These are phyloP conservation scores for Anastrepha ludens DNA, from an alignment of 1,140 invertebrate genomes.

Conservation along the genomic window DNA sequence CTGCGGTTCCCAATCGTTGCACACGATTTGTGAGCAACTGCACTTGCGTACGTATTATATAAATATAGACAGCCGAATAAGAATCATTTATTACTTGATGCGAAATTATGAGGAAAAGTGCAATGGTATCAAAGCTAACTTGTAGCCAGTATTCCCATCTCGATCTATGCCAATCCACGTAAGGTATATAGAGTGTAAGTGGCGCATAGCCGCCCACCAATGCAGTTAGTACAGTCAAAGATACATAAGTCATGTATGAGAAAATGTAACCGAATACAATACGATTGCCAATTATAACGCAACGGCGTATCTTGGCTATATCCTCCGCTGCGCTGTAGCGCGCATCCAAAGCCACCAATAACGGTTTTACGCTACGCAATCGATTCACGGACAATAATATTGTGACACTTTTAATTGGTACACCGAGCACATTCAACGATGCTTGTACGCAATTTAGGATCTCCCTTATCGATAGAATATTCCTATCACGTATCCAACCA, in stretches of 20 bases:
- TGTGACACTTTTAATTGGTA: neutral
- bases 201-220: constrained; percentile 59
- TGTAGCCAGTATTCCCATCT: constrained; percentile 57
- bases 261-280: constrained; percentile 1
- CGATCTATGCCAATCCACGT: constrained; percentile 28
- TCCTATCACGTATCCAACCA: neutral
- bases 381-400: neutral
- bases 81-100: constrained; percentile 61
- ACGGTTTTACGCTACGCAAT: neutral
- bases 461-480: constrained; percentile 1
- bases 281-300: neutral
- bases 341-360: neutral
- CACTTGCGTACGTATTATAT: constrained; percentile 59
- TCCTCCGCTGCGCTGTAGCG: neutral
- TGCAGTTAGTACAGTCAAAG: constrained; percentile 58
- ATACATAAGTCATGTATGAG: neutral
- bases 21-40: constrained; percentile 58
- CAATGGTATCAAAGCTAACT: constrained; percentile 59
- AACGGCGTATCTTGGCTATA: neutral
- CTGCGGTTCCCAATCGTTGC: neutral
- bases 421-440: neutral
- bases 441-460: neutral
- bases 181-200: neutral
- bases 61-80: constrained; percentile 62
- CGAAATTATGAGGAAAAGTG: constrained; percentile 60